A percentile compares a stretch with the other conserved stretches of the same genome.
Evolutionary conservation across 2,113 vertebrate genomes (phyloP).

Genomic region (Salminus brasiliensis): DNA sequence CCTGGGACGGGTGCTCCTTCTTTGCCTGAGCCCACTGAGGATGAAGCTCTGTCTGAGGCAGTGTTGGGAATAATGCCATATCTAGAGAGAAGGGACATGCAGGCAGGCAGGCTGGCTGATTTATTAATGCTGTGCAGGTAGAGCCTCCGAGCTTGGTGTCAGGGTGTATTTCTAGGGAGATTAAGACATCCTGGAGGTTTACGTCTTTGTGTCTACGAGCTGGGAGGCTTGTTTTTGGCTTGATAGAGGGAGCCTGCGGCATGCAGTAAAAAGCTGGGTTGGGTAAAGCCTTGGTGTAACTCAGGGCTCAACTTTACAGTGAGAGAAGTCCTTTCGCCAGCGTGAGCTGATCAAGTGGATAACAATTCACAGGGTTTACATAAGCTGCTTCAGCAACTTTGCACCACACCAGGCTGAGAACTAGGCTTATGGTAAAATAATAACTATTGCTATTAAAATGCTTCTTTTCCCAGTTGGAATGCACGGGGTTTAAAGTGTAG

Average conservation of each 20-base stretch:
- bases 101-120: conserved; percentile 31
- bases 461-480: too few species aligned
- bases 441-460: too few species aligned
- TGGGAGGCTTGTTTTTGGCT: conserved; percentile 5
- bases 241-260: conserved; percentile 27
- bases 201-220: conserved; percentile 33
- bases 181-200: conserved; percentile 64
- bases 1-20: background rate
- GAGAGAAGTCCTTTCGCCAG: conserved; percentile 12
- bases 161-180: conserved; percentile 65
- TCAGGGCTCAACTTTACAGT: conserved; percentile 12
- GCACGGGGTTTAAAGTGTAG: too few species aligned
- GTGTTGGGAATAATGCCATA: background rate
- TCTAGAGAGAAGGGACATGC: conserved; percentile 7
- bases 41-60: conserved; percentile 19
- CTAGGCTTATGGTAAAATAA: background rate
- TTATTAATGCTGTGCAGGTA: conserved; percentile 47
- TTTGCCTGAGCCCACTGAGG: conserved; percentile 13
- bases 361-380: conserved; percentile 16
- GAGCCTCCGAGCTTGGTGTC: conserved; percentile 41
- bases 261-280: conserved; percentile 19
- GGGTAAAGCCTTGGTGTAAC: conserved; percentile 18
- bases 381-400: background rate
- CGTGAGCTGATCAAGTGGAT: background rate
- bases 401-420: background rate